Conservation (phyloP, 2,113 vertebrate genomes). For the Rhineura floridana region DNA sequence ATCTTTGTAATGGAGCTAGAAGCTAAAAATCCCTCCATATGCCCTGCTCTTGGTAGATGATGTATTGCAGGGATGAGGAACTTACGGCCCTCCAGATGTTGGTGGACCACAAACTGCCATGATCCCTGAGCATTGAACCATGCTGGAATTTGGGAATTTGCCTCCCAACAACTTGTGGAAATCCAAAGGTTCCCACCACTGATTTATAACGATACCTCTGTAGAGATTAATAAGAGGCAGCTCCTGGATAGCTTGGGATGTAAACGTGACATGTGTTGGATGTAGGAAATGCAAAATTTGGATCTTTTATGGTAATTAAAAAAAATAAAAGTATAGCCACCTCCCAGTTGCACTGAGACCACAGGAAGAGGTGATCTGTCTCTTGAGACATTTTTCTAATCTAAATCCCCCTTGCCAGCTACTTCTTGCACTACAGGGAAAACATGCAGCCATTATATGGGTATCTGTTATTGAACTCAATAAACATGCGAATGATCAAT, state of each 20-base stretch:
- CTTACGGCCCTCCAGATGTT: no score
- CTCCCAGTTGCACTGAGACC: background rate
- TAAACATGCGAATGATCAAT: no score
- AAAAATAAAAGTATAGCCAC: background rate
- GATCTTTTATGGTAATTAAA: no score
- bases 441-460: no score
- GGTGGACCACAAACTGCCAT: no score
- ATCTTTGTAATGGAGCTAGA: background rate
- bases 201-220: no score
- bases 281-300: background rate
- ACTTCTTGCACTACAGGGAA: background rate
- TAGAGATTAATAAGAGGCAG: background rate
- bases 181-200: no score
- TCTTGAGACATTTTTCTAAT: background rate
- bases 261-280: background rate
- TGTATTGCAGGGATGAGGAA: no score
- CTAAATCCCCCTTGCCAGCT: background rate
- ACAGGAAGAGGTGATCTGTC: background rate
- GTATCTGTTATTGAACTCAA: no score
- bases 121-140: no score
- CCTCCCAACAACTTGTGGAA: no score
- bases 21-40: background rate
- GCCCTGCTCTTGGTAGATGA: background rate
- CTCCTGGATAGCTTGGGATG: background rate
- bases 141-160: no score